Conservation (phyloP, 2,888 invertebrate species). For the Drosophila limbata region DNA sequence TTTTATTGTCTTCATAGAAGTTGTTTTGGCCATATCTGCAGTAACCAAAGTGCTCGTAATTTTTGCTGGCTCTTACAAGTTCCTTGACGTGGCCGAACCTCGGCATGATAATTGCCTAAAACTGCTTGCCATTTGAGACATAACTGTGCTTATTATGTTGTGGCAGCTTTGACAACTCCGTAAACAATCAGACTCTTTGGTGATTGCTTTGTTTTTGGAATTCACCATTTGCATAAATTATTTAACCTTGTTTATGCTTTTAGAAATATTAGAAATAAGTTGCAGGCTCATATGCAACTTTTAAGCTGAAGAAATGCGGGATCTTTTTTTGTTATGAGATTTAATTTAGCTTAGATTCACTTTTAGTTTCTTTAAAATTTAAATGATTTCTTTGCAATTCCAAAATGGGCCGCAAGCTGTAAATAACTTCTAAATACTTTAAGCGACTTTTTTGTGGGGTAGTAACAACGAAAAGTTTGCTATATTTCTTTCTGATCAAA, state of each 20-base stretch:
- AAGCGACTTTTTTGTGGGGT: neutral
- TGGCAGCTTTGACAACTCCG: conserved; percentile 43
- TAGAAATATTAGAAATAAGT: neutral
- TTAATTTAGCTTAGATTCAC: neutral
- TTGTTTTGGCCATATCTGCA: conserved; percentile 56
- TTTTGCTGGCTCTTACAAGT: conserved; percentile 33
- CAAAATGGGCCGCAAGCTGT: no score
- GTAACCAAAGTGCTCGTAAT: conserved; percentile 50
- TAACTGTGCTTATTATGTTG: conserved; percentile 45
- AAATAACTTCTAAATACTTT: neutral
- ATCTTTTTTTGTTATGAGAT: no score
- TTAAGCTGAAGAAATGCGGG: neutral
- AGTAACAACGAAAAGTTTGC: neutral
- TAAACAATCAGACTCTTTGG: conserved; percentile 28
- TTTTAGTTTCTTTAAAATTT: no score
- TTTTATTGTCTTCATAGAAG: conserved; percentile 53
- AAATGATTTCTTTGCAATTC: no score
- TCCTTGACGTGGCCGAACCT: conserved; percentile 31
- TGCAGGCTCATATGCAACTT: neutral
- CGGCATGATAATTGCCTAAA: conserved; percentile 37
- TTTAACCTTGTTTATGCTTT: conserved; percentile 27
- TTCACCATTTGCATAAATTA: conserved; percentile 53
- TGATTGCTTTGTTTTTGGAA: conserved; percentile 37
- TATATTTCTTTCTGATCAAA: no score
- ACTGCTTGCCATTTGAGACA: conserved; percentile 34